phyloP scores from a whole-genome alignment of 2,113 vertebrate species.

The Charadrius vociferus region DNA sequence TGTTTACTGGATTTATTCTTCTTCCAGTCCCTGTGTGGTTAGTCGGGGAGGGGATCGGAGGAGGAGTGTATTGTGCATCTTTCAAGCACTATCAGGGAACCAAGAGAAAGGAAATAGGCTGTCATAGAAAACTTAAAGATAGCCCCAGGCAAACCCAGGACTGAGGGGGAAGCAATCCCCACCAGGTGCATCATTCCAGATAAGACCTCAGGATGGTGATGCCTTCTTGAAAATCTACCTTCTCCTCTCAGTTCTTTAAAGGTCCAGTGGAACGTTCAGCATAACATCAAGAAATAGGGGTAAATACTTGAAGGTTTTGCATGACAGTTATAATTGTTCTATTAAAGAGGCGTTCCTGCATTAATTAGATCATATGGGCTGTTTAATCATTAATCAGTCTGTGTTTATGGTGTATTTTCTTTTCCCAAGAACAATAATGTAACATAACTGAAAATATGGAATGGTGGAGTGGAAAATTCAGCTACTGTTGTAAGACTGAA shows the following conservation, averaged over 20 bases:
- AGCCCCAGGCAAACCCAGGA: neutral
- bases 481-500: accelerated
- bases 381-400: neutral
- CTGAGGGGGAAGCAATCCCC: neutral
- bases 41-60: accelerated
- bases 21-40: neutral
- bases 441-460: neutral
- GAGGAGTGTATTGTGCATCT: neutral
- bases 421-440: neutral
- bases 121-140: neutral
- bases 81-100: neutral
- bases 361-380: neutral
- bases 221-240: neutral
- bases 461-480: neutral
- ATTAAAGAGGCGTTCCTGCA: neutral
- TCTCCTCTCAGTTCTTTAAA: neutral
- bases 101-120: neutral
- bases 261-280: neutral
- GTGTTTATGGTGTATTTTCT: neutral
- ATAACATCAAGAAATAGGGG: neutral
- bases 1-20: neutral
- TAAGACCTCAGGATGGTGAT: neutral
- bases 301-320: neutral
- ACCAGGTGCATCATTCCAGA: neutral
- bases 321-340: neutral